These are phyloP conservation scores for Argentina silus DNA, from an alignment of 2,797 vertebrate species.

Conservation along the genomic window DNA sequence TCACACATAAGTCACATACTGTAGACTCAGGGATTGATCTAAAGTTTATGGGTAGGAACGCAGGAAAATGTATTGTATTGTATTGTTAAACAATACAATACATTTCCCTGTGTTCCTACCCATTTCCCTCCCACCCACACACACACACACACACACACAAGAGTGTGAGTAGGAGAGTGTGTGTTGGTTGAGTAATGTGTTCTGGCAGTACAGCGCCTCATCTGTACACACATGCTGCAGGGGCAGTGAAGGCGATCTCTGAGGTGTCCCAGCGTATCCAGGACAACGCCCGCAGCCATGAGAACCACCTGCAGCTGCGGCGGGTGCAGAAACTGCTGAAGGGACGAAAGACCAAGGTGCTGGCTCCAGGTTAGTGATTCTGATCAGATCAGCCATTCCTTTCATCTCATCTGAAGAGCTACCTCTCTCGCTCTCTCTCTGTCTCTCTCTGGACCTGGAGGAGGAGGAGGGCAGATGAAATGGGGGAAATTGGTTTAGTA, in stretches of 20 bases:
- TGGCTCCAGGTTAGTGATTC: constrained; percentile 88
- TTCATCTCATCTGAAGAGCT: constrained; percentile 80
- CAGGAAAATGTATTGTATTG: neutral
- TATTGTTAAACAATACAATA: too few relatives aligned
- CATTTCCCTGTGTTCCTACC: neutral
- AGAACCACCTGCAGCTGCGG: constrained; percentile 88
- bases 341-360: constrained; percentile 85
- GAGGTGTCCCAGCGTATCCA: constrained; percentile 75
- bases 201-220: neutral
- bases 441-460: constrained; percentile 32
- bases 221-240: constrained; percentile 38
- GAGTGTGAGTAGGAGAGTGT: neutral
- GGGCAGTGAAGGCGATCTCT: constrained; percentile 58
- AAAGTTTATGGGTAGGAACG: neutral
- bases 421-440: constrained; percentile 55
- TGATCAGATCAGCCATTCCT: constrained; percentile 92
- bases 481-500: constrained; percentile 67
- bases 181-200: neutral
- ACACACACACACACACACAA: neutral
- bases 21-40: too few relatives aligned
- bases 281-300: constrained; percentile 77
- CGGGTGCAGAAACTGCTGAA: constrained; percentile 88
- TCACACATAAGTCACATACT: too few relatives aligned
- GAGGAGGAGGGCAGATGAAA: constrained; percentile 36
- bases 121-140: neutral